Base-by-base conservation (phyloP, 2,797 vertebrate genomes). In the Typhlichthys subterraneus region DNA sequence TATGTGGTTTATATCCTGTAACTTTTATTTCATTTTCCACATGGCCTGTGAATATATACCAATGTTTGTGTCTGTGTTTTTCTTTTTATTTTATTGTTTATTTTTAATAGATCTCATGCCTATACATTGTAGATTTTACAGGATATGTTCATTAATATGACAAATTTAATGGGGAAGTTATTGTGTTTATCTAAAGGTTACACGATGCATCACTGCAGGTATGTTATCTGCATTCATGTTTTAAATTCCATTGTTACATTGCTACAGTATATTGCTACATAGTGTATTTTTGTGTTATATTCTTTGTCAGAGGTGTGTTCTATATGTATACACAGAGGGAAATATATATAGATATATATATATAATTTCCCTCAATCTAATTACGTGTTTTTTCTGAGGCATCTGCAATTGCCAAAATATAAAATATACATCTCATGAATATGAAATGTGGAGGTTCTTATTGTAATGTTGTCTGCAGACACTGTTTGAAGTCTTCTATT, bases 101-200 rank as follows among this genome's bases (percentile, higher is more conserved):
- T 76, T 76, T 88, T 89, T 93, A 92, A 93, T 93, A 93, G 93
- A 92, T 93, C 92, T 89, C 86, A 90, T 91, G 89, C 87, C 73
- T 86, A 84, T 90, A 86, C 87, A 82, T 86, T 85, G 79, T 87
- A 86, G 76, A 81, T 89, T 84, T 81, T 76, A 83, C 79, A 73
- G 76, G 65, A 77, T 77, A 69, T 78, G 83, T 88, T 88, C 78
- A 90, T 81, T 90, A 90, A 92, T 86, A 81, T 80, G 81, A 29
- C 23, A 88, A 72, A 79, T 80, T 77, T 76, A 45, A 66, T 70
- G 65, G 69, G 73, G 69, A 68, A 73, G 61, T 69, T 76, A 79
- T 80, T n/a, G 2, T 70, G 59, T 77, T 60, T 69, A 70, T 70
- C 66, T 73, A 65, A 80, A 64, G 53, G 47, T 57, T 61, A 47